Evolutionary conservation across 35 echinoderm and acorn worm species (phyloP).

Genomic region (Heliocidaris erythrogramma): DNA sequence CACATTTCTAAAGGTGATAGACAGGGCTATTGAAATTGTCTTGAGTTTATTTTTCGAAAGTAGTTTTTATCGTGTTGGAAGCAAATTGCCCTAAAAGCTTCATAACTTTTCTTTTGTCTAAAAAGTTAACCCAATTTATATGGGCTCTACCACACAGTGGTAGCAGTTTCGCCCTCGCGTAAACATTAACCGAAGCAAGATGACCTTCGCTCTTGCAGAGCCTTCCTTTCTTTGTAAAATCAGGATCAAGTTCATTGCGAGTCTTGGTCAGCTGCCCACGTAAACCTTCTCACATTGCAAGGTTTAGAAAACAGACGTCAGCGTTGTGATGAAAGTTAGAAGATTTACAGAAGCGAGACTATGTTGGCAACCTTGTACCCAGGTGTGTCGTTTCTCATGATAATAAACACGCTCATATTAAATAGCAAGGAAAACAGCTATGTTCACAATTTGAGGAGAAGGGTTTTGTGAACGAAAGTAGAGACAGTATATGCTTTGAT

Average conservation of each 20-base stretch:
- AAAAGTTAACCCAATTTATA: too few species aligned
- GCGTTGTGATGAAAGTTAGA: background rate
- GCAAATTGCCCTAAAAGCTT: too few species aligned
- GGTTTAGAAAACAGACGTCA: conserved; percentile 11
- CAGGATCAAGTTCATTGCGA: background rate
- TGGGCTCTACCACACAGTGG: background rate
- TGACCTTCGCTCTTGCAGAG: background rate
- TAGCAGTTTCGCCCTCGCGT: background rate
- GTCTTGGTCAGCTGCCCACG: background rate
- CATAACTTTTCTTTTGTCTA: too few species aligned
- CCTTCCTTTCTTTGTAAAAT: background rate
- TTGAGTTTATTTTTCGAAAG: too few species aligned
- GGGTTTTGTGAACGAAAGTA: background rate
- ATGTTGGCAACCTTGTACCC: background rate
- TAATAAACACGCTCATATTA: background rate
- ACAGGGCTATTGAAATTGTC: too few species aligned
- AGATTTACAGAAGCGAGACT: background rate
- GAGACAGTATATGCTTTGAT: background rate
- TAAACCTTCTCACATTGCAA: conserved; percentile 14
- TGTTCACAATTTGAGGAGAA: background rate
- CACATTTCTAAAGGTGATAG: too few species aligned
- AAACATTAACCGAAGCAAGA: conserved; percentile 9
- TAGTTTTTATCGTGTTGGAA: too few species aligned
- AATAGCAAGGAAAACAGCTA: background rate
- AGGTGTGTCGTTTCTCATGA: background rate